phyloP scores from a whole-genome alignment of 2,113 vertebrate species.

The Pao palembangensis region DNA sequence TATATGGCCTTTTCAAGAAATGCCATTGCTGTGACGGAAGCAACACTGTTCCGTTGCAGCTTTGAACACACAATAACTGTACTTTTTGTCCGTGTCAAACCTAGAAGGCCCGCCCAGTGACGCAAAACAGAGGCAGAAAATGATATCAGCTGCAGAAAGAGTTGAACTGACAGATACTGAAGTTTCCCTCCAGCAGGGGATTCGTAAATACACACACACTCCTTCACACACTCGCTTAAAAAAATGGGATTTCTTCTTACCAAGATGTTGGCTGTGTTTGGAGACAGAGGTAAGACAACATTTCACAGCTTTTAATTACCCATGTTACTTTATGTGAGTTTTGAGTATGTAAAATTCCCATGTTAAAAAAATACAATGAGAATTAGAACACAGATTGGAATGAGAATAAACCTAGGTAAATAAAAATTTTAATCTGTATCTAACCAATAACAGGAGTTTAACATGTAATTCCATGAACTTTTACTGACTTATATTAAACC shows the following conservation, averaged over 20 bases:
- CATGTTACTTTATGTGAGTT: background rate
- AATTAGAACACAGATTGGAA: too few species aligned
- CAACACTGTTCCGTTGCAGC: too few species aligned
- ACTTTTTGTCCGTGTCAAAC: background rate
- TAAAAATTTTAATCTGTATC: too few species aligned
- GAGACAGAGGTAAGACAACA: conserved; percentile 67
- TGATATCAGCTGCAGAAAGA: background rate
- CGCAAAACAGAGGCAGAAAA: background rate
- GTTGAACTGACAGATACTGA: conserved; percentile 1
- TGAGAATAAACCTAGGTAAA: too few species aligned
- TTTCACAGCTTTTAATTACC: background rate
- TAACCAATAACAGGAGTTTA: too few species aligned
- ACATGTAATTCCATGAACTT: too few species aligned
- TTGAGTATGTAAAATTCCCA: too few species aligned
- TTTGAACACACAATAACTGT: conserved; percentile 20
- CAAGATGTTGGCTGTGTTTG: conserved; percentile 78
- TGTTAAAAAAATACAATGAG: too few species aligned
- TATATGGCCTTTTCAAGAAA: background rate
- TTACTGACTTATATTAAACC: too few species aligned
- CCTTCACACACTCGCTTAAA: conserved; percentile 13
- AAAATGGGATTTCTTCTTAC: conserved; percentile 74
- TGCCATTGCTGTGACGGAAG: background rate
- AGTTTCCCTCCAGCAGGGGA: background rate
- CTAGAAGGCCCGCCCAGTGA: conserved; percentile 32
- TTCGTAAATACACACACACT: background rate